Evolutionary conservation across 2,888 invertebrate genomes (phyloP), one percentile per base, ranked within the genome.

Genomic region (Chrysolina haemoptera): DNA sequence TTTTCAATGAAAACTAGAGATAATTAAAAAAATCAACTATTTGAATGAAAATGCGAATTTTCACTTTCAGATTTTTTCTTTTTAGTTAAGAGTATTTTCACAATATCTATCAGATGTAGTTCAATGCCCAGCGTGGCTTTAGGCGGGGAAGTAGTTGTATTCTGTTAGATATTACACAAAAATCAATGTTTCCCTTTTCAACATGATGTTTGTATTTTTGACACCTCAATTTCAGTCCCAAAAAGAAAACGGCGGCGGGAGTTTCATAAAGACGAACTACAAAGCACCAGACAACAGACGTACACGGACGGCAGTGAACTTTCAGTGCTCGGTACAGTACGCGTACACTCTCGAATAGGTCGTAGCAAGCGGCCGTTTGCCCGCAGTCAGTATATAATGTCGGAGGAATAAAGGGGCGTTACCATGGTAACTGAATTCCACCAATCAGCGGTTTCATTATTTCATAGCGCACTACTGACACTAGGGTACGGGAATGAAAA

Each of bases 381-480:
- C 67, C 69, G 70, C 59, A 71, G 74, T 71, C 75, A 65, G 71
- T 76, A 71, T 70, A 76, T 70, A 76, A 75, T 76, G 74, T 75
- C 75, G 76, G 76, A 76, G 73, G 73, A 76, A 79, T 77, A 71
- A 78, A 84, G 85, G 86, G 87, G 87, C 87, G 87, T 87, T 86
- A 83, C 87, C 83, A 87, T 87, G 86, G 86, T 81, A 84, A 87
- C 87, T 81, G 82, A 81, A 85, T 84, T 87, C 87, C 86, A 83
- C 87, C 87, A 87, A 87, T 87, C 85, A 84, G 85, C 85, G 86
- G 85, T 86, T 85, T 84, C 85, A 86, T 85, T 86, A 86, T 85
- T 85, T 84, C 84, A 82, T 84, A 84, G 86, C 82, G 82, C 82
- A 82, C 81, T 84, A 84, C 82, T 79, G 79, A 80, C 80, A 76